Evolutionary conservation across 2,888 invertebrate genomes (phyloP).

Genomic region (Glaucopsyche alexis): DNA sequence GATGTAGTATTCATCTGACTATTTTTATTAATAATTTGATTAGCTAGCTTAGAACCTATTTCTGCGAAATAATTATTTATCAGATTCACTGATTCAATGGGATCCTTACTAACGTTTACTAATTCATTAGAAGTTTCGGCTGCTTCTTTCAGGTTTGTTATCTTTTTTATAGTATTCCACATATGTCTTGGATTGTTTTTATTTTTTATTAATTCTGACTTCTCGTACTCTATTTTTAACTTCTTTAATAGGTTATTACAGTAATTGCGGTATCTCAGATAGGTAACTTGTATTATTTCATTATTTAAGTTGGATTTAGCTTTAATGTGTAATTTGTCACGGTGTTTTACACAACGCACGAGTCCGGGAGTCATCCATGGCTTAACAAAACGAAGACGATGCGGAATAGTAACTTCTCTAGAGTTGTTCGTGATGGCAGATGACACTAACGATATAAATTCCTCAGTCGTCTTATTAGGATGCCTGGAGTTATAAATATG

Average conservation of each 20-base stretch:
- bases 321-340: neutral
- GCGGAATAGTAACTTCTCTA: neutral
- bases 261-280: neutral
- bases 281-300: neutral
- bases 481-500: neutral
- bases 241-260: neutral
- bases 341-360: neutral
- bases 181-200: neutral
- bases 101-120: neutral
- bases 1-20: neutral
- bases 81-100: neutral
- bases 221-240: neutral
- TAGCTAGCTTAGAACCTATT: neutral
- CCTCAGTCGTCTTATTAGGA: neutral
- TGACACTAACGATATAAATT: neutral
- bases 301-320: neutral
- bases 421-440: neutral
- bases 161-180: neutral
- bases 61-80: neutral
- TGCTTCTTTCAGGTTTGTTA: neutral
- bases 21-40: neutral
- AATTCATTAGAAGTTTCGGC: neutral
- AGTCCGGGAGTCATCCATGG: neutral
- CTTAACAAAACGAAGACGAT: neutral
- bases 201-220: neutral